A percentile compares a stretch with the other conserved stretches of the same genome.
Conservation (phyloP, 2,113 vertebrate genomes). For the Narcine bancroftii region DNA sequence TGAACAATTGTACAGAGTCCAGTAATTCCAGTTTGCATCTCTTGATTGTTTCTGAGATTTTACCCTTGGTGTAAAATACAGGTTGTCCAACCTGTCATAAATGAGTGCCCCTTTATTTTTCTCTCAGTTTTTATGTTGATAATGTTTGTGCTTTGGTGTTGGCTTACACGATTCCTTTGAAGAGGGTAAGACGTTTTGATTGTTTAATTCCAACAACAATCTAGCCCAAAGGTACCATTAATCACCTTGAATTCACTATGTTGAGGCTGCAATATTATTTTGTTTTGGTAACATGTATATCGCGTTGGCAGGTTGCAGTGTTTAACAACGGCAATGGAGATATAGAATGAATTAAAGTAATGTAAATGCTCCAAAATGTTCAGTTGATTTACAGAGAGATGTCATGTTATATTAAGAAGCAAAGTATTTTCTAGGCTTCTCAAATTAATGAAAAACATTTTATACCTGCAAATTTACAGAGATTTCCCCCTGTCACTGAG, state of each 20-base stretch:
- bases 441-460: neutral
- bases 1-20: neutral
- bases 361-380: neutral
- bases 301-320: neutral
- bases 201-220: neutral
- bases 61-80: constrained; percentile 24
- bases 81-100: constrained; percentile 42
- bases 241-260: neutral
- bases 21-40: neutral
- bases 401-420: neutral
- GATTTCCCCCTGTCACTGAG: neutral
- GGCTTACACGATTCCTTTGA: no score
- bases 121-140: no score
- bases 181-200: neutral
- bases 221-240: neutral
- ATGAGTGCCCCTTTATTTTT: constrained; percentile 37
- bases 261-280: neutral
- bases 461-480: neutral
- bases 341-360: neutral
- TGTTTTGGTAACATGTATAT: neutral
- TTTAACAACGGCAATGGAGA: neutral
- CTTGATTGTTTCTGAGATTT: neutral
- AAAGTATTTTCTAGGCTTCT: neutral
- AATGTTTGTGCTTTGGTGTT: neutral
- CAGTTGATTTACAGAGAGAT: no score